Evolutionary conservation across 2,797 vertebrate genomes (phyloP).

Genomic region (Lagothrix lagotricha): DNA sequence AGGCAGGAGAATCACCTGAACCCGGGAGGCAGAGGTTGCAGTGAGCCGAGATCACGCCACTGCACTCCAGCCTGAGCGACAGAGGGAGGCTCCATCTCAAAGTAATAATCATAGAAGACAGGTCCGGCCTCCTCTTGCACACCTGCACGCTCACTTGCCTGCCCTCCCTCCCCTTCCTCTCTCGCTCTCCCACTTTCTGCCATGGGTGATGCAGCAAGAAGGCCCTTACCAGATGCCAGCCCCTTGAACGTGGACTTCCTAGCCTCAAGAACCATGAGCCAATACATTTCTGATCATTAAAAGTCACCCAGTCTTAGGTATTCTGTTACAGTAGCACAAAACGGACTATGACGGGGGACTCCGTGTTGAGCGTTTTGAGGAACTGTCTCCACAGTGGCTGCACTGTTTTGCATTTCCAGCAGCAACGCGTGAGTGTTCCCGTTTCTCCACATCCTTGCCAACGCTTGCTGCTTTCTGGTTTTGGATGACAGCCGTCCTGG

Average conservation of each 20-base stretch:
- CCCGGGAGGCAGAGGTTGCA: no score
- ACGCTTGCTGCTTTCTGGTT: no score
- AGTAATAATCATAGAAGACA: neutral
- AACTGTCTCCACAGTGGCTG: fast-evolving
- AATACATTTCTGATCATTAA: neutral
- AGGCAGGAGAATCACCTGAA: no score
- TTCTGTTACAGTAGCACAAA: neutral
- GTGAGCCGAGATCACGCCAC: no score
- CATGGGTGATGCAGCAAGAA: neutral
- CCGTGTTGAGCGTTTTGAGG: fast-evolving
- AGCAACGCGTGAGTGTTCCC: fast-evolving
- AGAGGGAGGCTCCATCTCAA: no score
- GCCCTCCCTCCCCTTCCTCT: neutral
- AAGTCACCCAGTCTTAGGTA: neutral
- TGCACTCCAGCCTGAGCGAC: no score
- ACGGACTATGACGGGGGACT: no score
- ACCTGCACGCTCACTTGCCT: neutral
- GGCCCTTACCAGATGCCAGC: no score
- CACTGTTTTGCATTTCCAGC: fast-evolving
- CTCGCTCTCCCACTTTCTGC: no score
- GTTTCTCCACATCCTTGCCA: neutral
- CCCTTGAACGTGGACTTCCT: no score
- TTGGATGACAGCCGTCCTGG: neutral
- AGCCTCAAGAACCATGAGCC: neutral
- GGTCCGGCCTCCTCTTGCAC: neutral